Evolutionary conservation across 1,140 invertebrate genomes (phyloP).

Genomic region (Caenorhabditis latens): DNA sequence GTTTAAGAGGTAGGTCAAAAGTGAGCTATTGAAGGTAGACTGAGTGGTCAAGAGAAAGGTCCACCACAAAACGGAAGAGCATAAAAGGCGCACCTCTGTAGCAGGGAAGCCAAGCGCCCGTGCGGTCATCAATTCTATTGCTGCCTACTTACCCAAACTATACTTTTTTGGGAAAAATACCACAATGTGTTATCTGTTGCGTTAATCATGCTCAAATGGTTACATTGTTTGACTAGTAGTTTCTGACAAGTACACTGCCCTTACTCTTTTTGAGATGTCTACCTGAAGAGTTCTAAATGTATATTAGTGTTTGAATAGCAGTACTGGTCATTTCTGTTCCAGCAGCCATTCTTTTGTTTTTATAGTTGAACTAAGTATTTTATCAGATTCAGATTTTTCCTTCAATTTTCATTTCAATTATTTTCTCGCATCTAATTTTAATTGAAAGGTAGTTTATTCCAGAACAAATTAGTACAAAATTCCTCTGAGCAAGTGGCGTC

Average conservation of each 20-base stretch:
- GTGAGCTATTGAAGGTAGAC: constrained; percentile 43
- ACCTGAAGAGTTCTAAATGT: background rate
- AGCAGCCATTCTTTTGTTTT: no score
- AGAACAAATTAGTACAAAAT: no score
- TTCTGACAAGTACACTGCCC: constrained; percentile 19
- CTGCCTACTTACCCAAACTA: constrained; percentile 53
- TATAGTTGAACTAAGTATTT: no score
- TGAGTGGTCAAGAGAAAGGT: constrained; percentile 34
- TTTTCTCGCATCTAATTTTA: no score
- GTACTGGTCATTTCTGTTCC: no score
- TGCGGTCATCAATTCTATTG: constrained; percentile 55
- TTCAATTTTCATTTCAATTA: no score
- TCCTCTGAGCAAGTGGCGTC: no score
- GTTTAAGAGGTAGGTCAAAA: constrained; percentile 33
- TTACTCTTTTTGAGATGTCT: background rate
- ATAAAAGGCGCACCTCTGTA: constrained; percentile 52
- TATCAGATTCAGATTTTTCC: no score
- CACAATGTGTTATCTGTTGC: constrained; percentile 14
- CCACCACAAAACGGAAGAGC: constrained; percentile 52
- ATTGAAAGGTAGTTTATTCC: no score
- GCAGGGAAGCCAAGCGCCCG: constrained; percentile 35
- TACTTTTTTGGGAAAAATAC: constrained; percentile 32
- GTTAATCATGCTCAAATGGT: constrained; percentile 45
- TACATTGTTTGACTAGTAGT: constrained; percentile 37
- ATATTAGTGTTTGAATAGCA: no score